Evolutionary conservation across 2,888 invertebrate genomes (phyloP).

Genomic region (Endomychus coccineus): DNA sequence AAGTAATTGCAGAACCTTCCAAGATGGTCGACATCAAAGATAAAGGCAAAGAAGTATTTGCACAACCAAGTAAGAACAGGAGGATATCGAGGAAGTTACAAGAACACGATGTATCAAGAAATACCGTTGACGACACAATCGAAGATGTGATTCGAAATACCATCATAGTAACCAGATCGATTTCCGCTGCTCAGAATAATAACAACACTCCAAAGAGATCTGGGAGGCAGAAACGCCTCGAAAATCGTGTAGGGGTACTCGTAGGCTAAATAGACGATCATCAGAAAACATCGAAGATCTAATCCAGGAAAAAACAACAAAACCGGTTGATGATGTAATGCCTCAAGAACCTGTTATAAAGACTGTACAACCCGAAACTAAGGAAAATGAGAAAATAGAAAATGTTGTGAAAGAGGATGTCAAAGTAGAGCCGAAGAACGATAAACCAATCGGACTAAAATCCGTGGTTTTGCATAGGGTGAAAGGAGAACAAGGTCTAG

Average conservation of each 20-base stretch:
- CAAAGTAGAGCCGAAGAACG: slow-evolving; percentile 24
- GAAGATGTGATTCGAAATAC: slow-evolving; percentile 80
- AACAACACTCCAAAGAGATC: slow-evolving; percentile 47
- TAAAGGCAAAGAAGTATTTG: slow-evolving; percentile 51
- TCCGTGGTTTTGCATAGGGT: slow-evolving; percentile 39
- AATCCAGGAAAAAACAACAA: slow-evolving; percentile 32
- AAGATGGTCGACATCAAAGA: too few species aligned
- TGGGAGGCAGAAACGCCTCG: slow-evolving; percentile 44
- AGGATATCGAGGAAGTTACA: slow-evolving; percentile 74
- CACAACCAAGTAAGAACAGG: slow-evolving; percentile 58
- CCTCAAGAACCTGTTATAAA: slow-evolving; percentile 25
- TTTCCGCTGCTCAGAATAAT: slow-evolving; percentile 38
- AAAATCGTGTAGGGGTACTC: slow-evolving; percentile 58
- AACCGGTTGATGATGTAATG: slow-evolving; percentile 16
- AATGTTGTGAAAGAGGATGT: slow-evolving; percentile 20
- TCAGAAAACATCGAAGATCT: slow-evolving; percentile 58
- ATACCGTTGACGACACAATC: slow-evolving; percentile 78
- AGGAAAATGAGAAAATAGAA: slow-evolving; percentile 13
- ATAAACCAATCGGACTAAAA: slow-evolving; percentile 40
- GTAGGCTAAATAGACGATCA: slow-evolving; percentile 55
- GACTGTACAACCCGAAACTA: slow-evolving; percentile 9
- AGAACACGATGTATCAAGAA: slow-evolving; percentile 68
- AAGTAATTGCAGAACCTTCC: too few species aligned
- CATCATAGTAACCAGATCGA: slow-evolving; percentile 40
- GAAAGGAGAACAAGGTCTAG: slow-evolving; percentile 44